Percentiles rank a stretch among this genome's conserved stretches.
phyloP scores from a whole-genome alignment of 2,888 invertebrate species.

The Eulithis testata region DNA sequence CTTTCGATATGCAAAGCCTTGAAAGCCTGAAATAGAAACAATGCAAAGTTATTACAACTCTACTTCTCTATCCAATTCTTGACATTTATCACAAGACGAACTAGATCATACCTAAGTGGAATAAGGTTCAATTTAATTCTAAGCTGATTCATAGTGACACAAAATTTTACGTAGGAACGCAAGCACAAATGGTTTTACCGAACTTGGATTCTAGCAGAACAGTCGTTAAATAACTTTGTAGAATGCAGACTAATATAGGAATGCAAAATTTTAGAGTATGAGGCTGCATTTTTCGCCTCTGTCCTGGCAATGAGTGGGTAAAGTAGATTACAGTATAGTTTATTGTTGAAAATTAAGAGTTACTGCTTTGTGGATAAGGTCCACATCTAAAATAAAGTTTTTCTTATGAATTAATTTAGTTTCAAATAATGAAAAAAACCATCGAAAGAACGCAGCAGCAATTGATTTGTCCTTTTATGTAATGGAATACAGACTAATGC shows the following conservation, averaged over 20 bases:
- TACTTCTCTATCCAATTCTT: background rate
- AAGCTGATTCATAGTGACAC: slow-evolving; percentile 10
- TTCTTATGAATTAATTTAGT: too few relatives aligned
- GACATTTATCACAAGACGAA: background rate
- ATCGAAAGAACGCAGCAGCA: too few relatives aligned
- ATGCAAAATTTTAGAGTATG: slow-evolving; percentile 8
- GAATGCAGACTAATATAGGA: slow-evolving; percentile 27
- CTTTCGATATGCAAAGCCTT: too few relatives aligned
- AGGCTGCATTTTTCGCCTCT: background rate
- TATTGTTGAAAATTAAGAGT: too few relatives aligned
- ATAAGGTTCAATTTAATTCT: slow-evolving; percentile 3
- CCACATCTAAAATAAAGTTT: too few relatives aligned
- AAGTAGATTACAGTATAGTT: too few relatives aligned
- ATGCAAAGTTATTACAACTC: background rate
- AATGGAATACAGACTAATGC: too few relatives aligned
- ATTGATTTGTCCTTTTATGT: too few relatives aligned
- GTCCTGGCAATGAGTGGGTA: background rate
- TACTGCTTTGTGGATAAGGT: too few relatives aligned
- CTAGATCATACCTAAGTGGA: background rate
- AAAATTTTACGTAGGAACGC: slow-evolving; percentile 58
- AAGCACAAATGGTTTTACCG: slow-evolving; percentile 66
- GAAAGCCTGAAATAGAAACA: background rate
- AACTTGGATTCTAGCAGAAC: slow-evolving; percentile 53
- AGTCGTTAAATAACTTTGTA: slow-evolving; percentile 39
- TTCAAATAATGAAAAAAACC: too few relatives aligned